phyloP scores from a whole-genome alignment of 2,888 invertebrate species.

The Leucozona laternaria region DNA sequence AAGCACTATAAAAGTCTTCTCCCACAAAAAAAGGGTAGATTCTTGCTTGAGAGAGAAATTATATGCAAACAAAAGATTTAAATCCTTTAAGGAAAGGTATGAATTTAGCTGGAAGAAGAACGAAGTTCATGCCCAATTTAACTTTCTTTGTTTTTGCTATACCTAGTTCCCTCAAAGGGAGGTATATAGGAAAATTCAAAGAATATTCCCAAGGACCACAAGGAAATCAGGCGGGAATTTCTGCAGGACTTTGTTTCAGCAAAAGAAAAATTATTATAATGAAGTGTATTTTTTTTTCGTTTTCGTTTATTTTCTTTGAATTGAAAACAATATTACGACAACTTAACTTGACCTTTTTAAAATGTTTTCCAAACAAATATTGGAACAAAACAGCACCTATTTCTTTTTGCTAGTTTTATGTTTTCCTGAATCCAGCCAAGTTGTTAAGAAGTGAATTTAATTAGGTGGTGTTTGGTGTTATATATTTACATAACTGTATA shows the following conservation, averaged over 20 bases:
- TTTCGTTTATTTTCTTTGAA: background rate
- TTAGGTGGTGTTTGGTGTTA: background rate
- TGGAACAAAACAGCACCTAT: background rate
- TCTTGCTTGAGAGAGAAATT: background rate
- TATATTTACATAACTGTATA: background rate
- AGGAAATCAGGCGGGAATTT: background rate
- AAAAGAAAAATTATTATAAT: background rate
- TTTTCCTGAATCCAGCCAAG: background rate
- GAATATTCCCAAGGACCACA: background rate
- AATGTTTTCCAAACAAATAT: background rate
- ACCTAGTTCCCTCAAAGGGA: background rate
- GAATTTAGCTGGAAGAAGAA: background rate
- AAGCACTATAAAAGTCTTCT: background rate
- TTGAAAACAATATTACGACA: conserved; percentile 2
- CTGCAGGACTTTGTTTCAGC: background rate
- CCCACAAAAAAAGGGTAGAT: background rate
- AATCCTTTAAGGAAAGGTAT: background rate
- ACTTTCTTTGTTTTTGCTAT: conserved; percentile 4
- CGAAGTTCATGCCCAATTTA: background rate
- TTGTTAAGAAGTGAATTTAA: background rate
- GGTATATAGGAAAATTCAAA: background rate
- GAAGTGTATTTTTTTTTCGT: background rate
- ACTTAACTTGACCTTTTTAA: conserved; percentile 7
- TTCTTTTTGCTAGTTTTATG: background rate
- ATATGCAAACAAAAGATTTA: conserved; percentile 9